Percentiles rank a stretch among this genome's conserved stretches.
Conservation (phyloP, 2,888 invertebrate species). For the Ischnus inquisitorius region DNA sequence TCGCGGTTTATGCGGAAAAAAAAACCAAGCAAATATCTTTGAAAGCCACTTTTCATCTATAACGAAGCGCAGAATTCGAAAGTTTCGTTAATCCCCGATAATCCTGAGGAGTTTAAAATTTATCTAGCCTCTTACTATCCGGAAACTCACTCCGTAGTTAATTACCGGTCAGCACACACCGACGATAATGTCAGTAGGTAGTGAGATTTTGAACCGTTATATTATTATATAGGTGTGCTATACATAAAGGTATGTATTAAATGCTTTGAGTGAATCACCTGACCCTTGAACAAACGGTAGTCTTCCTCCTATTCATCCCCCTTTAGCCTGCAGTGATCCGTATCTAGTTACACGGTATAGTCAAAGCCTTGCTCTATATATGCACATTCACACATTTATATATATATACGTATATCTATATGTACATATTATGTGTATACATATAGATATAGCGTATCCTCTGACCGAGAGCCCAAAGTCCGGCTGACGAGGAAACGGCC, state of each 20-base stretch:
- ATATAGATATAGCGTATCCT: constrained; percentile 1
- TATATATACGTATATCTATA: not conserved
- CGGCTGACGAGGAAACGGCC: constrained; percentile 27
- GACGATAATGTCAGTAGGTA: constrained; percentile 23
- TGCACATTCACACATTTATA: not conserved
- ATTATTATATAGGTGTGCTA: constrained; percentile 2
- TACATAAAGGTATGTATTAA: not conserved
- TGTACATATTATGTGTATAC: not conserved
- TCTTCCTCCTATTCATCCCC: constrained; percentile 31
- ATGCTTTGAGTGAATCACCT: constrained; percentile 20
- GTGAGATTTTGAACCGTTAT: constrained; percentile 24
- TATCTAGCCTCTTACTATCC: not conserved
- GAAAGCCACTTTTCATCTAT: not conserved
- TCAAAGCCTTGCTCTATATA: not conserved
- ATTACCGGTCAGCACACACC: constrained; percentile 22
- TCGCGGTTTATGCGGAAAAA: not conserved
- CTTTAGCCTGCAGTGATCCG: constrained; percentile 36
- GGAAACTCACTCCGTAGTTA: constrained; percentile 4
- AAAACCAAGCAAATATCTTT: not conserved
- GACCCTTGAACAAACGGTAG: constrained; percentile 36
- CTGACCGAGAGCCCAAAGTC: constrained; percentile 39
- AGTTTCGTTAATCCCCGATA: not conserved
- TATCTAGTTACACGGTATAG: constrained; percentile 13
- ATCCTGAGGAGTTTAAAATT: not conserved
- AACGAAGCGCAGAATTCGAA: not conserved